phyloP scores from a whole-genome alignment of 2,113 vertebrate species.

The Melanotaenia duboulayi region DNA sequence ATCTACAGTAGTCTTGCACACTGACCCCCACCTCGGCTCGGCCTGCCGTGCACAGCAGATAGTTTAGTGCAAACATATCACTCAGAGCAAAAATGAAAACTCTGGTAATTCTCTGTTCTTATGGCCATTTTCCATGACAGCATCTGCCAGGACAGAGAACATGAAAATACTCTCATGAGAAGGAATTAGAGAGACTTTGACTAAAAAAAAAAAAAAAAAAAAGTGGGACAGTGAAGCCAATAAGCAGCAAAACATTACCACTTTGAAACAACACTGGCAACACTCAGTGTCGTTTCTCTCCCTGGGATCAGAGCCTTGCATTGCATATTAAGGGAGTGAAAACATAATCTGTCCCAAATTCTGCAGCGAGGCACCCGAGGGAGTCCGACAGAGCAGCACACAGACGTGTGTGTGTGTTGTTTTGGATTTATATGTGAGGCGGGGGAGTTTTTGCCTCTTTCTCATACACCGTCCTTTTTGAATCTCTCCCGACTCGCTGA shows the following conservation, averaged over 20 bases:
- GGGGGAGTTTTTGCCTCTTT: constrained; percentile 9
- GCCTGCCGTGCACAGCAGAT: constrained; percentile 66
- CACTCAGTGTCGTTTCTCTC: constrained; percentile 31
- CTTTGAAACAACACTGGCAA: constrained; percentile 31
- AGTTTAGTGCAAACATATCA: constrained; percentile 66
- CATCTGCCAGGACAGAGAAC: constrained; percentile 40
- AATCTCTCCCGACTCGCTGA: not conserved
- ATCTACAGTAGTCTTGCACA: constrained; percentile 69
- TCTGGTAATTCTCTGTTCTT: not conserved
- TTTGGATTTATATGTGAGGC: not conserved
- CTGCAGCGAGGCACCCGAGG: constrained; percentile 31
- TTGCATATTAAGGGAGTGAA: constrained; percentile 42
- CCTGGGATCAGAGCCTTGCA: constrained; percentile 33
- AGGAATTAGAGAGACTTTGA: constrained; percentile 23
- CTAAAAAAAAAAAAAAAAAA: not conserved
- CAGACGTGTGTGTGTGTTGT: not conserved
- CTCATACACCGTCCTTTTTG: constrained; percentile 7
- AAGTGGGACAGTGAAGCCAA: constrained; percentile 18
- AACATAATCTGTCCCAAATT: constrained; percentile 55
- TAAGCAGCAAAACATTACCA: not conserved
- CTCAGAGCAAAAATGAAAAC: constrained; percentile 35
- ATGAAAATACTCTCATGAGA: constrained; percentile 21
- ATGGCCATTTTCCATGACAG: constrained; percentile 39
- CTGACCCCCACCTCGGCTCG: constrained; percentile 51
- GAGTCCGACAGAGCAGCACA: constrained; percentile 5